Conservation (phyloP, 2,888 invertebrate genomes). For the Parnassius glacialis region DNA sequence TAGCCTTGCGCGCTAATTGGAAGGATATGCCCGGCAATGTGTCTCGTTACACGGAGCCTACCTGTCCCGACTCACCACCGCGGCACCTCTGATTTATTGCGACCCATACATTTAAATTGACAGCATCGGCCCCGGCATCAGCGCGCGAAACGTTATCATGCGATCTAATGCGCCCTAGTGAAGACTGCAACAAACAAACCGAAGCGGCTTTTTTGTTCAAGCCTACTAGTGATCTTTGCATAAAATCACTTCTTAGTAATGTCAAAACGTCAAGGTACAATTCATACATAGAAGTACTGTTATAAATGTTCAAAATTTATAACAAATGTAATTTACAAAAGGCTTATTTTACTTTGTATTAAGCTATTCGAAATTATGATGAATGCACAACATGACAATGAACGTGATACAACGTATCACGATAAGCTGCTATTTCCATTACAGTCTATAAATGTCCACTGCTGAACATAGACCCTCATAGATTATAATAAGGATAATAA, state of each 20-base stretch:
- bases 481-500: too few species aligned
- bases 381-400: too few species aligned
- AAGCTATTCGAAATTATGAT: too few species aligned
- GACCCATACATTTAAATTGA: constrained; percentile 63
- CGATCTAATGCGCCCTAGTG: constrained; percentile 22
- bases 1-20: constrained; percentile 59
- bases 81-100: constrained; percentile 65
- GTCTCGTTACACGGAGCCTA: constrained; percentile 68
- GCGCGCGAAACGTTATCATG: constrained; percentile 27
- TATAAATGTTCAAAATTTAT: too few species aligned
- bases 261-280: not conserved
- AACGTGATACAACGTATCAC: too few species aligned
- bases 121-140: constrained; percentile 44
- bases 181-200: constrained; percentile 22
- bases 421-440: too few species aligned
- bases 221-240: constrained; percentile 18
- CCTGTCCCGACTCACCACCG: constrained; percentile 53
- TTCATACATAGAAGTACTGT: too few species aligned
- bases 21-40: constrained; percentile 70
- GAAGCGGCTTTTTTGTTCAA: constrained; percentile 6
- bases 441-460: too few species aligned
- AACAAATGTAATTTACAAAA: too few species aligned
- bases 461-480: too few species aligned
- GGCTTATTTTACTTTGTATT: too few species aligned
- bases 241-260: constrained; percentile 5